Conservation (phyloP, 2,797 vertebrate genomes). For the Pangasius sanitwongsei region DNA sequence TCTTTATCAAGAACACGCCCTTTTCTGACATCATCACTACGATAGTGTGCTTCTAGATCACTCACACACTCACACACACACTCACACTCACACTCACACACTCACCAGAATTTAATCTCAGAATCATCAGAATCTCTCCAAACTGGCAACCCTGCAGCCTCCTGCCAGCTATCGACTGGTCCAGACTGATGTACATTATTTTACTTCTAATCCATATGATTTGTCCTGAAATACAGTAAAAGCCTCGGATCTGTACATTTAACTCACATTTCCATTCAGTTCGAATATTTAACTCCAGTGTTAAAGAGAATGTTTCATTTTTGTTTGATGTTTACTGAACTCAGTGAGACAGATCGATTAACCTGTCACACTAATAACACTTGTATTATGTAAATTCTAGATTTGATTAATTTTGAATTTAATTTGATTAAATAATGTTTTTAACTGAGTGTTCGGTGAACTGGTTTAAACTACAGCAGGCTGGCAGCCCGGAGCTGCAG, state of each 20-base stretch:
- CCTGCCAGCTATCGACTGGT: not conserved
- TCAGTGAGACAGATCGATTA: not conserved
- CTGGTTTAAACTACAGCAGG: not conserved
- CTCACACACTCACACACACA: slow-evolving; percentile 8
- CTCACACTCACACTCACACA: slow-evolving; percentile 18
- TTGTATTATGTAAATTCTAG: not conserved
- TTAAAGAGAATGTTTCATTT: not conserved
- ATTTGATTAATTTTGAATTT: not conserved
- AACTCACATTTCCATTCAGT: not conserved
- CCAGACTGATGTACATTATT: not conserved
- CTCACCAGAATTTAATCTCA: not conserved
- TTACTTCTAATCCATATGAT: not conserved
- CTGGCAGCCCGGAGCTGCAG: not conserved
- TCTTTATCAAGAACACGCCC: not conserved
- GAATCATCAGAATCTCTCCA: no score
- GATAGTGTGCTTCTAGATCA: not conserved
- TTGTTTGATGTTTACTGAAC: not conserved
- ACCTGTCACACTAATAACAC: not conserved
- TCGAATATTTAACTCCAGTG: not conserved
- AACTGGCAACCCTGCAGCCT: not conserved
- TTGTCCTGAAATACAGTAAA: not conserved
- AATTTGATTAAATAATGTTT: not conserved
- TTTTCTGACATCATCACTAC: slow-evolving; percentile 28
- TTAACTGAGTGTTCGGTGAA: not conserved
- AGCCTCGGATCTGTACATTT: not conserved